phyloP scores from a whole-genome alignment of 2,113 vertebrate species.

The Calyptommatus sinebrachiatus region DNA sequence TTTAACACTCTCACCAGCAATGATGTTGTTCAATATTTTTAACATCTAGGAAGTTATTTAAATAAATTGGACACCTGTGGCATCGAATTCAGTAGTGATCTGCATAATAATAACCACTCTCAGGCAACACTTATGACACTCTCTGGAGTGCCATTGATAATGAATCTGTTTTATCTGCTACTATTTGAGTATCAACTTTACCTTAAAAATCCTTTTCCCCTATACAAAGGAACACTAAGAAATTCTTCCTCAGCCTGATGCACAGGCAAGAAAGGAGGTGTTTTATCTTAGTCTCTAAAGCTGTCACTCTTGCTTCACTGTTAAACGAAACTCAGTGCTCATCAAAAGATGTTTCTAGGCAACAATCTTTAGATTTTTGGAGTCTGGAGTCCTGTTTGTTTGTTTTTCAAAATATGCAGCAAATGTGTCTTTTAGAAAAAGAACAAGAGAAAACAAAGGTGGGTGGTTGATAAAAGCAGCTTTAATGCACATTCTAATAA shows the following conservation, averaged over 20 bases:
- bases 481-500: background rate
- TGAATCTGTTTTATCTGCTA: accelerated
- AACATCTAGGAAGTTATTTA: conserved; percentile 28
- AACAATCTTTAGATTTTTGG: background rate
- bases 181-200: too few relatives aligned
- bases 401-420: conserved; percentile 9
- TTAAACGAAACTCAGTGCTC: conserved; percentile 4
- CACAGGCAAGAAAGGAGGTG: background rate
- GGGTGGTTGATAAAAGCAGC: background rate
- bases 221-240: too few relatives aligned
- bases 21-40: conserved; percentile 11
- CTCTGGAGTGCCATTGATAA: background rate
- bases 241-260: too few relatives aligned
- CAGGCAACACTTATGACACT: accelerated
- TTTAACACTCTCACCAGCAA: conserved; percentile 31
- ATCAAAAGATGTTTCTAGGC: background rate
- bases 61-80: conserved; percentile 43
- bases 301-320: background rate
- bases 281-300: conserved; percentile 36
- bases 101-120: background rate
- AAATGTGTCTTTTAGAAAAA: background rate
- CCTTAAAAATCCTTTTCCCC: too few relatives aligned
- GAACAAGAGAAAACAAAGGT: background rate
- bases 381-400: background rate
- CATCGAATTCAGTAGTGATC: background rate